Base-by-base conservation (phyloP, 2,888 invertebrate species). In the Melieria omissa region DNA sequence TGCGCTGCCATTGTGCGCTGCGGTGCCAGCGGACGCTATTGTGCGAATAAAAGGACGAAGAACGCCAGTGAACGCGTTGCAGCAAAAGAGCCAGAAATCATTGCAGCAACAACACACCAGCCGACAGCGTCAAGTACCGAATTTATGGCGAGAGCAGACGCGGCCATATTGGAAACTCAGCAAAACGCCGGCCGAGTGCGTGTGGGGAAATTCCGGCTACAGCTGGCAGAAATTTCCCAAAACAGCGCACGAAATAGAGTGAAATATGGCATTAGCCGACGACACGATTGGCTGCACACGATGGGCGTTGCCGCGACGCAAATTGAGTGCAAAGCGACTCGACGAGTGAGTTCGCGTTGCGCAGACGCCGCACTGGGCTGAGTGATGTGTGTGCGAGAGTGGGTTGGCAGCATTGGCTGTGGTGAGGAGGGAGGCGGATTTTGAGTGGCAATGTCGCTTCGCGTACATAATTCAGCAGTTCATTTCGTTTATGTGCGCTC, bases 381-480 rank as follows among this genome's bases (percentile, higher is more conserved):
- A 52, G 5, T 6, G 6, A 47, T 41, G 10, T 63, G 62, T 46
- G n/a, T 42, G 44, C 60, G 54, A 29, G 29, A 29, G 29, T 29
- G 29, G 29, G 29, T 29, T 29, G 29, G 29, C 29, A 29, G 29
- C 29, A 29, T 29, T 29, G 29, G 2, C 29, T 29, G 29, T 2
- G 29, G 29, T 29, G 29, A 16, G 29, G 2, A 2, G 29, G 29
- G 29, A 29, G 29, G 29, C 1, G 29, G 2, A 0, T 29, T 29
- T 29, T 29, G 29, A 29, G 29, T 29, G 29, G 16, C 16, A 16
- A 16, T 64, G 46, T 45, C 57, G 57, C 66, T 57, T 52, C 68
- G 78, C 79, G 82, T 83, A 81, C 80, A 83, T 83, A 80, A 84
- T 84, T 83, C 81, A 83, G 79, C 80, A 82, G 80, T 80, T 81